phyloP scores from a whole-genome alignment of 2,113 vertebrate species.

The Hiodon tergisus region DNA sequence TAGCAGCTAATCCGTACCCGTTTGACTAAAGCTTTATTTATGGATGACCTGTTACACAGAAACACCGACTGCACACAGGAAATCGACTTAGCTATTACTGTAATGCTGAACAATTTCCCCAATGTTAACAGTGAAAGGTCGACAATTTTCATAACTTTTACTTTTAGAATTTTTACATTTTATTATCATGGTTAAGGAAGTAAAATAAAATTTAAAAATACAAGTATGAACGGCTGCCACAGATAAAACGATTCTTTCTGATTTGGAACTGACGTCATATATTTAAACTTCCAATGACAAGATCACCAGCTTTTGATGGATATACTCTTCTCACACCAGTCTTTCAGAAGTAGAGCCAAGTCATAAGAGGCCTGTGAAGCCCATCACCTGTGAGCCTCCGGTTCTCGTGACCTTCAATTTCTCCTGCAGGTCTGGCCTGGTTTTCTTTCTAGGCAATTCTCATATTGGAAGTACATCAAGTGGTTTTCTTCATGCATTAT shows the following conservation, averaged over 20 bases:
- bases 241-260: not conserved
- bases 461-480: no score
- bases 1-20: no score
- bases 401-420: not conserved
- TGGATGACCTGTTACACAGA: no score
- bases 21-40: no score
- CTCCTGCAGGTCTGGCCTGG: not conserved
- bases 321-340: slow-evolving; percentile 9
- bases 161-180: not conserved
- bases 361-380: slow-evolving; percentile 2
- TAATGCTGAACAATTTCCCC: no score
- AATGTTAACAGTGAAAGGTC: not conserved
- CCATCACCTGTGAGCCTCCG: not conserved
- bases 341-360: not conserved
- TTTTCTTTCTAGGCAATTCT: not conserved
- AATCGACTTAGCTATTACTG: no score
- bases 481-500: slow-evolving; percentile 26
- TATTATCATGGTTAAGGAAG: not conserved
- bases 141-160: not conserved
- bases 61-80: no score
- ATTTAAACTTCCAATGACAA: not conserved
- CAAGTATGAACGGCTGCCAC: not conserved
- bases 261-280: not conserved
- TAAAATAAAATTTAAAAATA: not conserved
- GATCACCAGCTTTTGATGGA: not conserved